phyloP scores from a whole-genome alignment of 2,888 invertebrate genomes.

The Caenorhabditis sp. region DNA sequence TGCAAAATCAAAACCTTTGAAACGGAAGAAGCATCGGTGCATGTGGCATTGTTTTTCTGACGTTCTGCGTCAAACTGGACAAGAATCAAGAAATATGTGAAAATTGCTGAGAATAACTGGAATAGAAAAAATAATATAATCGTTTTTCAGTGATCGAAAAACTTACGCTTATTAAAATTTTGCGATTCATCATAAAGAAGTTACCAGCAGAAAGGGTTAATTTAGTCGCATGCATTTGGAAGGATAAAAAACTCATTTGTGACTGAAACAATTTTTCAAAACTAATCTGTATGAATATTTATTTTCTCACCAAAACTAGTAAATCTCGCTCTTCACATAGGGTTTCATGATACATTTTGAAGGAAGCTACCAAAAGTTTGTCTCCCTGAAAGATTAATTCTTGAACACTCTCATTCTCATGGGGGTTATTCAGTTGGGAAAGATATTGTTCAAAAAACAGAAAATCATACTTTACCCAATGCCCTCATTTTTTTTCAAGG shows the following conservation, averaged over 20 bases:
- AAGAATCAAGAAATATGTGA: constrained; percentile 56
- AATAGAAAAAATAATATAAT: no score
- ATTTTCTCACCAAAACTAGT: constrained; percentile 44
- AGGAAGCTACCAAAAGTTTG: constrained; percentile 48
- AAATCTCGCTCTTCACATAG: constrained; percentile 53
- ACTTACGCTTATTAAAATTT: constrained; percentile 52
- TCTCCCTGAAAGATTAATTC: constrained; percentile 48
- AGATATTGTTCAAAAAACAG: background rate
- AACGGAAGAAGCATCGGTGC: background rate
- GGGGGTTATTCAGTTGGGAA: background rate
- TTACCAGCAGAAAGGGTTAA: constrained; percentile 49
- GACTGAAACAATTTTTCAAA: constrained; percentile 27
- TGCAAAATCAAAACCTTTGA: background rate
- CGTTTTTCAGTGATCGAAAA: no score
- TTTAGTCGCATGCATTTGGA: constrained; percentile 58
- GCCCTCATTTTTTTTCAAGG: no score
- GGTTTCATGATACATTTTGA: constrained; percentile 59
- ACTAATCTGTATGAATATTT: background rate
- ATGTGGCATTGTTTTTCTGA: constrained; percentile 8
- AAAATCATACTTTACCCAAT: no score
- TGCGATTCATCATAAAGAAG: constrained; percentile 56
- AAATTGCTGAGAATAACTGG: constrained; percentile 52
- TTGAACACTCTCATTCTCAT: no score
- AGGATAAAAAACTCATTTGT: constrained; percentile 56
- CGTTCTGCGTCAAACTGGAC: constrained; percentile 41